Conservation (phyloP, 2,888 invertebrate genomes). For the Latheticus oryzae region DNA sequence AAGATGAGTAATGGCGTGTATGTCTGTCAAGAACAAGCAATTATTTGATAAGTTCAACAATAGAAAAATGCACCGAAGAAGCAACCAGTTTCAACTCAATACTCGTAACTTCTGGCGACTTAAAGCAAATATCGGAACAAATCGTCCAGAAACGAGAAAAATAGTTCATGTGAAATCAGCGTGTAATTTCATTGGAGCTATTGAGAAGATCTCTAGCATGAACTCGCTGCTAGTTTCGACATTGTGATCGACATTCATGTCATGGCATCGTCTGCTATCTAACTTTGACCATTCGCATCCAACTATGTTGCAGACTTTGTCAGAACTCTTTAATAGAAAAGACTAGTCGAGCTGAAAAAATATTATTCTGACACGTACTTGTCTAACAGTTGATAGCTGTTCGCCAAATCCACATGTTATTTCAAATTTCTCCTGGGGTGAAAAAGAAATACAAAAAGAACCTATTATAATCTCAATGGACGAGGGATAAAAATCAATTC, state of each 20-base stretch:
- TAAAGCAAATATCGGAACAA: conserved; percentile 45
- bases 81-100: conserved; percentile 6
- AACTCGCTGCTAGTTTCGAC: conserved; percentile 37
- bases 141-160: conserved; percentile 51
- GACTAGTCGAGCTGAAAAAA: conserved; percentile 53
- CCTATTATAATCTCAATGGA: conserved; percentile 31
- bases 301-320: conserved; percentile 48
- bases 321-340: conserved; percentile 53
- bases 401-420: conserved; percentile 36
- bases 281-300: conserved; percentile 57
- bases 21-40: conserved; percentile 27
- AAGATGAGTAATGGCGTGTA: conserved; percentile 19
- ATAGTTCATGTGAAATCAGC: conserved; percentile 51
- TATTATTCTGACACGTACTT: conserved; percentile 44
- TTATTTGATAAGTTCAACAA: conserved; percentile 47
- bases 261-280: conserved; percentile 51
- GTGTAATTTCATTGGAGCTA: conserved; percentile 50
- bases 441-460: conserved; percentile 34
- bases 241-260: conserved; percentile 52
- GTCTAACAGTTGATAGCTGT: conserved; percentile 30
- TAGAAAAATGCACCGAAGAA: conserved; percentile 28
- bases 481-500: conserved; percentile 32
- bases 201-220: conserved; percentile 42
- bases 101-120: conserved; percentile 23
- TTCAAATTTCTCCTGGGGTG: conserved; percentile 27